Percentiles rank a stretch among this genome's conserved stretches.
Evolutionary conservation across 2,888 invertebrate genomes (phyloP).

Genomic region (Orchesella flavescens): DNA sequence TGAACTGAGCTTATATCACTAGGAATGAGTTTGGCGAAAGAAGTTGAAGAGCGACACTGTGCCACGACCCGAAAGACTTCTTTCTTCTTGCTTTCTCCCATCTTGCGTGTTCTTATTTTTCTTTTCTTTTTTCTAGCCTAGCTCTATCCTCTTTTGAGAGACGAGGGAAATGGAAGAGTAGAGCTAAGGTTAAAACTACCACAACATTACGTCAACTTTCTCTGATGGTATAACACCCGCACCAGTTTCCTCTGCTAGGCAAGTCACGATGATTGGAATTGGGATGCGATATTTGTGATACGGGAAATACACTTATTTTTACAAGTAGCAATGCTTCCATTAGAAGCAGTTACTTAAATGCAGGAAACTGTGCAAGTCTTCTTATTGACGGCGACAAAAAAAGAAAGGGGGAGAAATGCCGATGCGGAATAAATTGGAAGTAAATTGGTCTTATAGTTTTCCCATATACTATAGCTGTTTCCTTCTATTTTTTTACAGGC

Average conservation of each 20-base stretch:
- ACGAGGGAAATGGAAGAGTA: conserved; percentile 21
- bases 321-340: conserved; percentile 30
- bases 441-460: conserved; percentile 35
- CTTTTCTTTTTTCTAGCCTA: not conserved
- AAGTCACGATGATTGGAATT: not conserved
- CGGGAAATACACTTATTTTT: conserved; percentile 3
- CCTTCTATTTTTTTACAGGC: no score
- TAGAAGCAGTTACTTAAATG: conserved; percentile 16
- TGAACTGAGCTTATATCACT: not conserved
- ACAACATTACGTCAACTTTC: conserved; percentile 13
- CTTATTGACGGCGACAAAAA: no score
- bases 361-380: not conserved
- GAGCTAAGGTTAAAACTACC: conserved; percentile 12
- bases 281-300: conserved; percentile 10
- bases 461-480: no score
- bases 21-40: no score
- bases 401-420: conserved; percentile 18
- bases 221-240: conserved; percentile 1
- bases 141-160: not conserved
- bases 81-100: not conserved
- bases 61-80: no score
- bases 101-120: not conserved
- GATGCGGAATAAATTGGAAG: conserved; percentile 42
- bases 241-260: not conserved
- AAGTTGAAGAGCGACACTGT: no score